phyloP scores from a whole-genome alignment of 2,113 vertebrate genomes.

The Sylvilagus bachmani region DNA sequence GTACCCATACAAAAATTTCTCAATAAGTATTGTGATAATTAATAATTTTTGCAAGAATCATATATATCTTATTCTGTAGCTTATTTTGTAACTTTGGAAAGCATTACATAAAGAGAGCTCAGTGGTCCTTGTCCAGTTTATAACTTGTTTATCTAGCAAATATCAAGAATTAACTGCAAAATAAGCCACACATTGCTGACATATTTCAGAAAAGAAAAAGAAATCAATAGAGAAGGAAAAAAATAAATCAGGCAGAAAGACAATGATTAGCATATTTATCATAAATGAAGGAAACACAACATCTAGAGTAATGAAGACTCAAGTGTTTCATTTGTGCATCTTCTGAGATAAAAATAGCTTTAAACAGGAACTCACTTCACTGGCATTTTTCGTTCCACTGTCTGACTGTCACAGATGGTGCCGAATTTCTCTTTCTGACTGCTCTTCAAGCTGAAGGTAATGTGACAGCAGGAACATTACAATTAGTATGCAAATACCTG shows the following conservation, averaged over 20 bases:
- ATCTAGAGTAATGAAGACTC: slow-evolving; percentile 30
- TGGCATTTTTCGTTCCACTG: slow-evolving; percentile 87
- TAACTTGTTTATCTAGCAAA: neutral
- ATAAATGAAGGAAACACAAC: slow-evolving; percentile 67
- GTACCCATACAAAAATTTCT: slow-evolving; percentile 45
- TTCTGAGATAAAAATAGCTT: slow-evolving; percentile 80
- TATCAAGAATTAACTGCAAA: neutral
- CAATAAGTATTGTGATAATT: neutral
- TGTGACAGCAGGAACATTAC: slow-evolving; percentile 79
- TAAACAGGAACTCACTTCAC: slow-evolving; percentile 88
- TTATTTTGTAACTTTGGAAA: neutral
- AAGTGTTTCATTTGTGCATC: slow-evolving; percentile 37
- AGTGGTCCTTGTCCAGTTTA: neutral
- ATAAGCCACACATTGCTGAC: neutral
- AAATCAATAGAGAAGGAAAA: slow-evolving; percentile 18
- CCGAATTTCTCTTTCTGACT: slow-evolving; percentile 81
- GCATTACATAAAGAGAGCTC: neutral
- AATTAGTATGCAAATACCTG: slow-evolving; percentile 80
- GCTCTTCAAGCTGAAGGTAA: slow-evolving; percentile 86
- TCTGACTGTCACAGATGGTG: slow-evolving; percentile 83
- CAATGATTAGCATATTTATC: slow-evolving; percentile 49
- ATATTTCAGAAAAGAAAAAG: slow-evolving; percentile 51
- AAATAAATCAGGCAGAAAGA: slow-evolving; percentile 25
- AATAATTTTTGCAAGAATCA: neutral
- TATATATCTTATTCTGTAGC: neutral